Evolutionary conservation across 2,888 invertebrate species (phyloP), one percentile per base, ranked within the genome.

Genomic region (Idaea straminata): DNA sequence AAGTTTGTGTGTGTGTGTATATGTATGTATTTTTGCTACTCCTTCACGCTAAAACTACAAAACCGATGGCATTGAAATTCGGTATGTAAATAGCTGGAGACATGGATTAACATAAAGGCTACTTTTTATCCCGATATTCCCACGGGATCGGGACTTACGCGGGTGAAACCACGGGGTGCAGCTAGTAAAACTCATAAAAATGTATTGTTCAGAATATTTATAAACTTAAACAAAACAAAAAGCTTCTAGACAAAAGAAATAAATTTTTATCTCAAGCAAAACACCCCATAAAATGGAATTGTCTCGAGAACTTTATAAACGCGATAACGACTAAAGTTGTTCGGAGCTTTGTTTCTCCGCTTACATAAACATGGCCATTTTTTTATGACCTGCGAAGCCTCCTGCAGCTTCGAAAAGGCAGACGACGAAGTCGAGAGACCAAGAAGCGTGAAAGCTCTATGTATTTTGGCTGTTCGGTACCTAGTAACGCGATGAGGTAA

Each of bases 261-360:
- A 89, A 91, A 81, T 89, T 85, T 87, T 85, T 91, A 91, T 91
- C 90, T 90, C 83, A 81, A 87, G 85, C 90, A 90, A 91, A 92
- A 92, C 92, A 92, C 92, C 92, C 91, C 84, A 92, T 92, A 92
- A 92, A 92, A 89, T 77, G 85, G 84, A 91, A 91, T 88, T 85
- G 90, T 90, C 90, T 89, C 89, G 85, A 86, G 86, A 91, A 92
- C 87, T 92, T 92, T 92, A 91, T 91, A 92, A 92, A 88, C 86
- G 91, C 88, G 92, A 92, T 92, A 92, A 92, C 92, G 91, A 85
- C 91, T 80, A 75, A 92, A 92, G 91, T 92, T 92, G 89, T 87
- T 85, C 89, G 75, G 77, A 80, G 89, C 89, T 89, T 89, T 89
- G 90, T 89, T 91, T 79, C 89, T 82, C 76, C 80, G 86, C 86